Evolutionary conservation across 2,797 vertebrate genomes (phyloP), one percentile per base, ranked within the genome.

Genomic region (Clarias fuscus): DNA sequence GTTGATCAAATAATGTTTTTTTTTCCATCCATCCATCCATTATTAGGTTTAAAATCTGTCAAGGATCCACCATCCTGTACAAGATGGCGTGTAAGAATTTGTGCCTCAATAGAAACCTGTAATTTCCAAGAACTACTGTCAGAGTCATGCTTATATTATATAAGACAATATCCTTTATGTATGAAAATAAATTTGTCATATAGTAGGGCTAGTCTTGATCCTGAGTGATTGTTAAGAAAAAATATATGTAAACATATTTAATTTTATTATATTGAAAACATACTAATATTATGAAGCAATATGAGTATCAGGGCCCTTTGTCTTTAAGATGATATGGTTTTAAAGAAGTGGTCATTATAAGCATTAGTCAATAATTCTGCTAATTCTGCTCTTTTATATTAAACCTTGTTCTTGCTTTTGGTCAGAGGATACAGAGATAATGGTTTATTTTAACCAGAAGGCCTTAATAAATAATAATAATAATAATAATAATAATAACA

Each of bases 391-490:
- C 22, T 72, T 20, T 83, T 40, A 40, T 61, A 15, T 71, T 33
- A 71, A 53, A 33, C 53, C 67, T 40, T 59, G 27, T 83, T 40
- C 30, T 56, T n/a, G 53, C 67, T 68, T 61, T 73, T 72, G 53
- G 56, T 70, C 48, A 85, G 73, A 68, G 48, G 48, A 83, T 71
- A 56, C 17, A 59, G 4, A 24, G 24, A 17, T 58, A 64, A 3
- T 67, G 40, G 17, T 67, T 64, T 56, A 77, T 22, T 62, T 84
- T 77, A 61, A 75, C n/a, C 53, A 67, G 72, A 33, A 53, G 73
- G 22, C 48, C 30, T 5, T 85, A 40, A 68, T 58, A 59, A 43
- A 68, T 85, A 75, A 48, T 10, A 53, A 53, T 11, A 53, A 53
- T 10, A 13, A 53, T 10, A 53, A 53, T 10, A 53, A 53, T 10